Percentiles rank a stretch among this genome's conserved stretches.
Conservation (phyloP, 2,113 vertebrate species). For the Trematocara zebra region DNA sequence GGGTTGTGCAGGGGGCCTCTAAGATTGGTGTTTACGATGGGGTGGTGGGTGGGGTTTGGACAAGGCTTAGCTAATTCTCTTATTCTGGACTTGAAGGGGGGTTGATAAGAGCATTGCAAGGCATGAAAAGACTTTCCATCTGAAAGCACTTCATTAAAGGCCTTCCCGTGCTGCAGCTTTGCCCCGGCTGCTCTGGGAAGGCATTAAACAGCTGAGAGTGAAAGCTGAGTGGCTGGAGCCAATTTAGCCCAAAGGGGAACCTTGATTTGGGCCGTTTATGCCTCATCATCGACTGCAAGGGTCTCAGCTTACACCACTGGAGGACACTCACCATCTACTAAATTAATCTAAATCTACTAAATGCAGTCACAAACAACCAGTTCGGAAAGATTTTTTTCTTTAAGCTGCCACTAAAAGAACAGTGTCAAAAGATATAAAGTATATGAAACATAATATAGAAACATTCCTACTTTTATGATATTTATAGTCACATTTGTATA, state of each 20-base stretch:
- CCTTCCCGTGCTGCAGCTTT: slow-evolving; percentile 13
- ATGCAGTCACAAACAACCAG: slow-evolving; percentile 60
- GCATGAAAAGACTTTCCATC: slow-evolving; percentile 57
- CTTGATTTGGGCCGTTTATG: slow-evolving; percentile 60
- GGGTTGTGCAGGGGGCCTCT: not conserved
- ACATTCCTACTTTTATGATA: not conserved
- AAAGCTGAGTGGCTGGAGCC: slow-evolving; percentile 34
- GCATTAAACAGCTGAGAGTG: slow-evolving; percentile 65
- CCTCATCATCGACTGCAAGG: slow-evolving; percentile 55
- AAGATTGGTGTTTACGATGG: not conserved
- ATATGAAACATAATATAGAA: not conserved
- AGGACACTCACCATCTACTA: slow-evolving; percentile 2
- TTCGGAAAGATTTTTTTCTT: slow-evolving; percentile 54
- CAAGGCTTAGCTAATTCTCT: slow-evolving; percentile 50
- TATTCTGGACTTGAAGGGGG: slow-evolving; percentile 16
- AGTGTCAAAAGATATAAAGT: not conserved
- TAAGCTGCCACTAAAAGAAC: slow-evolving; percentile 16
- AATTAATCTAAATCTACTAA: not conserved
- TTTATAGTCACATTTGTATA: not conserved
- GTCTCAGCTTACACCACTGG: slow-evolving; percentile 49
- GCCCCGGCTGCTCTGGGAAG: slow-evolving; percentile 24
- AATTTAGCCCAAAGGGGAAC: slow-evolving; percentile 38
- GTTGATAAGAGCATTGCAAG: not conserved
- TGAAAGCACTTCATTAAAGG: slow-evolving; percentile 69
- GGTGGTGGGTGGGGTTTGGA: not conserved